These are phyloP conservation scores for Percopsis transmontana DNA, from an alignment of 2,113 vertebrate genomes.

Conservation along the genomic window DNA sequence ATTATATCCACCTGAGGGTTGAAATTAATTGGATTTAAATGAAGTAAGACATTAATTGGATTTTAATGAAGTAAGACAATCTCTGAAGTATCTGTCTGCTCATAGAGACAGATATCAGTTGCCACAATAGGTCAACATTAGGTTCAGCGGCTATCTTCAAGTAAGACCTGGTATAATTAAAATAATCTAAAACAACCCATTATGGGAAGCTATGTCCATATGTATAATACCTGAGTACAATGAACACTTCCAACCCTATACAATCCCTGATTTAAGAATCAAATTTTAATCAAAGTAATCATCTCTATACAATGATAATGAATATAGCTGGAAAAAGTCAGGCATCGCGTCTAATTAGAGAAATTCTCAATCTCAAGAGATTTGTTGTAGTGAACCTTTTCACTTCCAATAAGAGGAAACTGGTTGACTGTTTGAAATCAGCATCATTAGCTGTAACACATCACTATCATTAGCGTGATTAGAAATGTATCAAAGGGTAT, in stretches of 20 bases:
- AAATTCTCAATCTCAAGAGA: conserved; percentile 26
- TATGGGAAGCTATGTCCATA: too few relatives aligned
- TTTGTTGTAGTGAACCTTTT: conserved; percentile 59
- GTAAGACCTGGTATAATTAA: too few relatives aligned
- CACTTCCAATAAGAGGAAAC: background rate
- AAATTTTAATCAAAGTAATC: background rate
- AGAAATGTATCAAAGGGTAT: conserved; percentile 22
- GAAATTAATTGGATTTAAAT: conserved; percentile 41
- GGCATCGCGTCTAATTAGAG: conserved; percentile 41
- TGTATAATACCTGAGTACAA: too few relatives aligned
- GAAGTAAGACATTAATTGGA: conserved; percentile 46
- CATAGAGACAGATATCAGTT: conserved; percentile 32
- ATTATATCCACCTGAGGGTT: conserved; percentile 14
- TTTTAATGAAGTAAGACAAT: conserved; percentile 7
- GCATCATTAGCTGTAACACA: conserved; percentile 23
- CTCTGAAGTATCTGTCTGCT: background rate
- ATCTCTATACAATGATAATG: conserved; percentile 28
- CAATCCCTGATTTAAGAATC: background rate
- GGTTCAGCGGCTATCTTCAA: too few relatives aligned
- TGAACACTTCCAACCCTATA: background rate
- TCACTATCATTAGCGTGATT: conserved; percentile 23
- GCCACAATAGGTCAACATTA: conserved; percentile 11
- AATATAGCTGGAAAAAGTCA: conserved; percentile 27
- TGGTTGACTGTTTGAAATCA: conserved; percentile 6
- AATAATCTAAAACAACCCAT: too few relatives aligned